Conservation (phyloP, 2,888 invertebrate genomes). For the Ophonus ardosiacus region DNA sequence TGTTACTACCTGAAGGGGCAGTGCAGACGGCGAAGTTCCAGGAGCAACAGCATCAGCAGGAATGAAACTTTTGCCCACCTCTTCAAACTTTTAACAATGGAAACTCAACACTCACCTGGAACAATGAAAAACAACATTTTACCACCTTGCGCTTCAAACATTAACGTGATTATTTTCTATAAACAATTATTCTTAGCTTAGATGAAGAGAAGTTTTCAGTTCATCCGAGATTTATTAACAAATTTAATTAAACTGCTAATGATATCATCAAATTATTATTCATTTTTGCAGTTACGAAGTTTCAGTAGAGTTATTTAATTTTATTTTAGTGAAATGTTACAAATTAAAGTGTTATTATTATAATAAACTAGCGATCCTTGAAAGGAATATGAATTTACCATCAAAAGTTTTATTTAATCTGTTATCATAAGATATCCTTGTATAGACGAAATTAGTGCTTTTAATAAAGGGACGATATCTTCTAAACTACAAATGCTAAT, state of each 20-base stretch:
- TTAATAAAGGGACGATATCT: no score
- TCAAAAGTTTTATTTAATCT: no score
- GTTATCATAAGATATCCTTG: no score
- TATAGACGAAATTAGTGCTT: no score
- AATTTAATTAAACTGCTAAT: neutral
- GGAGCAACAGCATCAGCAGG: constrained; percentile 14
- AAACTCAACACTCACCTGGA: constrained; percentile 61
- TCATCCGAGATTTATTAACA: neutral
- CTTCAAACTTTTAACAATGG: constrained; percentile 60
- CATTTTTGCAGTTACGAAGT: no score
- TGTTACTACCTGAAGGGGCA: neutral
- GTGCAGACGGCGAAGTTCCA: constrained; percentile 5
- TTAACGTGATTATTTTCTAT: constrained; percentile 35
- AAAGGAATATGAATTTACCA: no score
- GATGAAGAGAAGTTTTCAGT: neutral
- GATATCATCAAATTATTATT: neutral
- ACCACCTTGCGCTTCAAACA: constrained; percentile 1
- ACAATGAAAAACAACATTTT: constrained; percentile 48
- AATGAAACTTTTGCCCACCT: constrained; percentile 3
- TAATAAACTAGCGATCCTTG: no score
- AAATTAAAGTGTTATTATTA: no score
- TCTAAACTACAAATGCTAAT: no score
- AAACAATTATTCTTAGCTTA: constrained; percentile 1
- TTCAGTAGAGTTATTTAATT: no score
- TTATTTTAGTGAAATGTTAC: no score